These are phyloP conservation scores for Gambusia affinis DNA, from an alignment of 2,113 vertebrate genomes.

Conservation along the genomic window DNA sequence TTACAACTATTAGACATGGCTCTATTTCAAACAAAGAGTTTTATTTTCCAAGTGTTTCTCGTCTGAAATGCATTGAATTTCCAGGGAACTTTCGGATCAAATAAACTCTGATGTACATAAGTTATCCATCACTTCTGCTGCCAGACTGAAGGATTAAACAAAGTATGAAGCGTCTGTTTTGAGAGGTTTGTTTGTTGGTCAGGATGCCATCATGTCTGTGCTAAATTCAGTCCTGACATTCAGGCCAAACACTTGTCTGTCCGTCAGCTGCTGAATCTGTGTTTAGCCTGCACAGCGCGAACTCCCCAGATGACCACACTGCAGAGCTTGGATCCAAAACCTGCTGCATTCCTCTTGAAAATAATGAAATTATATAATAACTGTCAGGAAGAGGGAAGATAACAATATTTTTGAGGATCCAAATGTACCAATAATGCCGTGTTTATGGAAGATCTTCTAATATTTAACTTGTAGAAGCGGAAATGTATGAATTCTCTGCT, in stretches of 20 bases:
- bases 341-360: neutral
- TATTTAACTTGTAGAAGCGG: too few species aligned
- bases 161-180: neutral
- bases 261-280: slow-evolving; percentile 4
- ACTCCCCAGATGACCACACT: neutral
- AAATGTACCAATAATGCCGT: too few species aligned
- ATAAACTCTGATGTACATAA: too few species aligned
- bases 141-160: neutral
- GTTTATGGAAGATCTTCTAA: too few species aligned
- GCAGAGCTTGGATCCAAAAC: neutral
- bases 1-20: neutral
- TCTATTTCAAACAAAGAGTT: neutral
- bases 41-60: neutral
- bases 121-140: neutral
- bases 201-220: neutral
- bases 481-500: neutral
- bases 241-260: neutral
- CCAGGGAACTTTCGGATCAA: too few species aligned
- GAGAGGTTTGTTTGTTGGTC: neutral
- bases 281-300: slow-evolving; percentile 2
- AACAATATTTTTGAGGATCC: neutral
- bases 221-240: neutral
- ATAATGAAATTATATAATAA: neutral
- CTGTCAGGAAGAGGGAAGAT: neutral
- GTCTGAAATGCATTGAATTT: neutral